Evolutionary conservation across 2,888 invertebrate species (phyloP), one percentile per base, ranked within the genome.

Genomic region (Pandemis heparana): DNA sequence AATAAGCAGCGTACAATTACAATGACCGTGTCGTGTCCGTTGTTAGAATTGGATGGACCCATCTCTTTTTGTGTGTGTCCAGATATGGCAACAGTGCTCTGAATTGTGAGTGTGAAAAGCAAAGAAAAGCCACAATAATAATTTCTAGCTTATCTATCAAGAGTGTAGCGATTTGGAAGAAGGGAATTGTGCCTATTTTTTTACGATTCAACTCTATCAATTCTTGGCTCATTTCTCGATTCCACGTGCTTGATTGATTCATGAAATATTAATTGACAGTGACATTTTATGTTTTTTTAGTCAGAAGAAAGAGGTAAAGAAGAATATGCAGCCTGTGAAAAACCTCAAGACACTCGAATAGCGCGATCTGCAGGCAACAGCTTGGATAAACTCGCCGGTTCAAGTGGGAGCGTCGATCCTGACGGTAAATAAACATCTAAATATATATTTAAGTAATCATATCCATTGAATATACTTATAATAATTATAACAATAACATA

Each of bases 241-340:
- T 18, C 10, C 43, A 43, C 43, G 12, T 2, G 2, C 5, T 6
- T 61, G 14, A 64, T 39, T 43, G 43, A 43, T 43, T 43, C 43
- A 12, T 43, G 12, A 43, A 43, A 43, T 43, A 43, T 12, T 43
- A 0, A 12, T 43, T 16, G 14, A 53, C 18, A 5, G 7, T 43
- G 23, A 10, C n/a, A 10, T 64, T 48, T 62, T 8, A 8, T 61
- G 46, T 62, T 68, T 60, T 81, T 81, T 56, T 83, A 96, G 95
- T 96, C 97, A 76, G 97, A 97, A 92, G 97, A 97, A 92, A 94
- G 97, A 74, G 96, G 96, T 0, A 96, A 96, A 79, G 96, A 96
- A 80, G 96, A 96, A 76, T 95, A 95, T 78, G 94, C 95, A n/a
- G 81, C 89, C 1, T 89, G 86, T 71, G 95, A 95, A 77, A 95